Base-by-base conservation (phyloP, 2,888 invertebrate genomes). In the Dynastes maya region DNA sequence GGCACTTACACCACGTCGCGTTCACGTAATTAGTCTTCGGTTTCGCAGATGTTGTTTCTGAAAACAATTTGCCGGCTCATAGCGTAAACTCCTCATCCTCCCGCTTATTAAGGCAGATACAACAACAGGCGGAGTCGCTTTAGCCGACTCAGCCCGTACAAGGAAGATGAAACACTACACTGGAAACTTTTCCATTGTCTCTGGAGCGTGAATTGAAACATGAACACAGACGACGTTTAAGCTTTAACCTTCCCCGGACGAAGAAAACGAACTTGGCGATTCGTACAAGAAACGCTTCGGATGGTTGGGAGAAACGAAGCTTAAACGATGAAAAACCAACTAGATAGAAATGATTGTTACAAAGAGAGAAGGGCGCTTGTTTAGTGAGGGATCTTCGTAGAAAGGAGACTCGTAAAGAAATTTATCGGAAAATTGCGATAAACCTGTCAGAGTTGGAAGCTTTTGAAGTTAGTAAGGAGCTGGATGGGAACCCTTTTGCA, bases 1-100 rank as follows among this genome's bases (percentile, higher is more conserved):
- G 63, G 27, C 45, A 9, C 45, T 45, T 67, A 67, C 4, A 67
- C 45, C 11, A 45, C 49, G 8, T 16, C 22, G 32, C 27, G 16
- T 27, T 11, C 45, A 16, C 67, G 45, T 22, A 67, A 67, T 67
- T 67, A 67, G 49, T 22, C 45, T 49, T 45, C 45, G 22, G 11
- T 67, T 67, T 32, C 16, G 67, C 67, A 67, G 45, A 49, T 67
- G 67, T 49, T 40, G 45, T 67, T 49, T 67, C 49, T 45, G 45
- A 67, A 67, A 67, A 67, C 45, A 67, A 67, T 67, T 67, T 67
- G 49, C 27, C 45, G 63, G 67, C 67, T 67, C 45, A 67, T 49
- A 45, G 45, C 67, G 49, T 67, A 5, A 45, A 49, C 45, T 6
- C 22, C 5, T 16, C 49, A 49, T 27, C 22, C 6, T 16, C 49